Percentiles rank a stretch among this genome's conserved stretches.
phyloP scores from a whole-genome alignment of 2,888 invertebrate species.

The Parnassius mnemosyne region DNA sequence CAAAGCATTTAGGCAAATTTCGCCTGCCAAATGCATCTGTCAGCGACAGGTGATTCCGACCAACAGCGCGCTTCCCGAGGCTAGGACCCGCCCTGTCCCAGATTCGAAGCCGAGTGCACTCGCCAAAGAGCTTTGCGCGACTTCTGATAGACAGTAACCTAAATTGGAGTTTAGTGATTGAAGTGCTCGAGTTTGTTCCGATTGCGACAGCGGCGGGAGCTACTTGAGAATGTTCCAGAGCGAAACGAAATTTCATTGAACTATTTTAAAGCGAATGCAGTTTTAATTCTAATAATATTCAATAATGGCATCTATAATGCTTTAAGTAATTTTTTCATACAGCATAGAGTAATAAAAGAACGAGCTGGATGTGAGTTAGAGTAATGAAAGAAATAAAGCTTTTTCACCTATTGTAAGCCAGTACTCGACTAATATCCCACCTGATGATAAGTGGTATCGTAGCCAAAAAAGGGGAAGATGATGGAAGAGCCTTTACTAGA shows the following conservation, averaged over 20 bases:
- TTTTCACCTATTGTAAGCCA: no score
- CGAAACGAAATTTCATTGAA: background rate
- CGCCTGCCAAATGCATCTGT: slow-evolving; percentile 5
- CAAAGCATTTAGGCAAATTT: slow-evolving; percentile 1
- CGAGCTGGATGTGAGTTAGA: no score
- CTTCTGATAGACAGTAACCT: slow-evolving; percentile 7
- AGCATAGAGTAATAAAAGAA: no score
- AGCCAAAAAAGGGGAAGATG: no score
- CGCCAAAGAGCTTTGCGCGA: slow-evolving; percentile 1
- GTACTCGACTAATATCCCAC: no score
- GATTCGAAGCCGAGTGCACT: background rate
- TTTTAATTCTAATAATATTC: no score
- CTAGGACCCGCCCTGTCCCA: slow-evolving; percentile 1
- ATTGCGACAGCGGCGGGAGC: background rate
- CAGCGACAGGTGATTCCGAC: slow-evolving; percentile 5
- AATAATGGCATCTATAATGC: no score
- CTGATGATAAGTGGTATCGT: no score
- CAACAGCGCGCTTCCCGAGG: slow-evolving; percentile 1
- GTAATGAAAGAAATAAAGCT: no score
- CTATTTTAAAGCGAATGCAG: background rate
- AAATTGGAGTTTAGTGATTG: slow-evolving; percentile 5
- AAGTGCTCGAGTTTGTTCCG: slow-evolving; percentile 3
- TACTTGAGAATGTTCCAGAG: background rate
- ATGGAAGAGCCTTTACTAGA: no score
- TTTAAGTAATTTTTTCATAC: no score